phyloP scores from a whole-genome alignment of 2,888 invertebrate genomes.

The Diloba caeruleocephala region DNA sequence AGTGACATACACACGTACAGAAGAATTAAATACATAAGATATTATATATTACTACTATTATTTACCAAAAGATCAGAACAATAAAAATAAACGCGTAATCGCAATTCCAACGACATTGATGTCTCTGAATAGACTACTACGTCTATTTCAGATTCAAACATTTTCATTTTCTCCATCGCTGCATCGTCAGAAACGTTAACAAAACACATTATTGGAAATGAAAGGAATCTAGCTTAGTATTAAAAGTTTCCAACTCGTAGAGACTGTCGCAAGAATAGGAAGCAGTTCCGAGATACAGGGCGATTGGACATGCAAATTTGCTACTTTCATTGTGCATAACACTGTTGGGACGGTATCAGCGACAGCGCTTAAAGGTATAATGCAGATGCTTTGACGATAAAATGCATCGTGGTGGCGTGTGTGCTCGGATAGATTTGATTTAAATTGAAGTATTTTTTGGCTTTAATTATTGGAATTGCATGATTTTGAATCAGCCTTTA shows the following conservation, averaged over 20 bases:
- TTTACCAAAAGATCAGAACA: no score
- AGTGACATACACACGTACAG: no score
- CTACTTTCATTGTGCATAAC: conserved; percentile 28
- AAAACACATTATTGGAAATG: conserved; percentile 31
- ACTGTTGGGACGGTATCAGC: not conserved
- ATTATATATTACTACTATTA: no score
- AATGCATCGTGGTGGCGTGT: conserved; percentile 16
- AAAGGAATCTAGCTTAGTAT: conserved; percentile 9
- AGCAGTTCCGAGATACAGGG: conserved; percentile 20
- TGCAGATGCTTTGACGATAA: conserved; percentile 30
- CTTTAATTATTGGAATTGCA: no score
- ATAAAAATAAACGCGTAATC: no score
- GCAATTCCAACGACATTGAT: no score
- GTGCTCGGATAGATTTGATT: conserved; percentile 2
- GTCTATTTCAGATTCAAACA: conserved; percentile 3
- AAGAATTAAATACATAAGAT: no score
- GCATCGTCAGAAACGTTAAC: conserved; percentile 27
- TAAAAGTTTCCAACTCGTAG: conserved; percentile 14
- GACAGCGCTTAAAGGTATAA: conserved; percentile 15
- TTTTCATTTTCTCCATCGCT: conserved; percentile 10
- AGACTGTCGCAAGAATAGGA: conserved; percentile 16
- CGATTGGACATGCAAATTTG: conserved; percentile 43
- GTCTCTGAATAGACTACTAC: not conserved
- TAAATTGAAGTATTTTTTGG: not conserved
- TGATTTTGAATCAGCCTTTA: no score